A percentile compares a stretch with the other conserved stretches of the same genome.
phyloP scores from a whole-genome alignment of 2,797 vertebrate genomes.

The Emys orbicularis region DNA sequence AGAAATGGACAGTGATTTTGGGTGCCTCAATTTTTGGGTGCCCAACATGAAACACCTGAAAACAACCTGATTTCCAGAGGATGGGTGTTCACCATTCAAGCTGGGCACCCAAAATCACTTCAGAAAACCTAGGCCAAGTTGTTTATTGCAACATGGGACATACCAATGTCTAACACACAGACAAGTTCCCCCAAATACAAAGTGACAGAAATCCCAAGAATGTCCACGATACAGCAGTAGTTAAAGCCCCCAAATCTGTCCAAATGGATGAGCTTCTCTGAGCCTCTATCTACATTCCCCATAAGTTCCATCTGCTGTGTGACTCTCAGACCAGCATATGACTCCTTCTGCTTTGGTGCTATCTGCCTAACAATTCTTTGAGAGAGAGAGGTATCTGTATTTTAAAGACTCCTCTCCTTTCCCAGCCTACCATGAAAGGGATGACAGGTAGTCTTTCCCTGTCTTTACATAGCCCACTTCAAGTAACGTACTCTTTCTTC shows the following conservation, averaged over 20 bases:
- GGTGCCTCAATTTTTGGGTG: not conserved
- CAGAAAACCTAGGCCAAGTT: not conserved
- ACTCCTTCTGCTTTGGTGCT: not conserved
- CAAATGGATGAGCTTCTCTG: not conserved
- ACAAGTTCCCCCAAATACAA: not conserved
- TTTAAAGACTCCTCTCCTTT: not conserved
- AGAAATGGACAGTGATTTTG: not conserved
- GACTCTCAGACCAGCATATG: not conserved
- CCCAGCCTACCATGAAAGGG: not conserved
- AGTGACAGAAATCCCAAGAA: rapidly evolving
- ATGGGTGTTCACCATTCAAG: not conserved
- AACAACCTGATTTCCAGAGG: rapidly evolving
- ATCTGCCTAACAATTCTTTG: not conserved
- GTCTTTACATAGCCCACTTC: not conserved
- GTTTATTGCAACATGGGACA: not conserved
- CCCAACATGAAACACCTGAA: not conserved
- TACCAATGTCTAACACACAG: not conserved
- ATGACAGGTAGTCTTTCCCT: not conserved
- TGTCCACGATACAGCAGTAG: not conserved
- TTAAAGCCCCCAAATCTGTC: not conserved
- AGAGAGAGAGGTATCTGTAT: not conserved
- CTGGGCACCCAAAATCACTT: not conserved
- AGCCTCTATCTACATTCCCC: not conserved
- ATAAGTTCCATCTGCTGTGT: not conserved
- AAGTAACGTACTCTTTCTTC: not conserved